Conservation (phyloP, 2,797 vertebrate genomes). For the Onychomys torridus region DNA sequence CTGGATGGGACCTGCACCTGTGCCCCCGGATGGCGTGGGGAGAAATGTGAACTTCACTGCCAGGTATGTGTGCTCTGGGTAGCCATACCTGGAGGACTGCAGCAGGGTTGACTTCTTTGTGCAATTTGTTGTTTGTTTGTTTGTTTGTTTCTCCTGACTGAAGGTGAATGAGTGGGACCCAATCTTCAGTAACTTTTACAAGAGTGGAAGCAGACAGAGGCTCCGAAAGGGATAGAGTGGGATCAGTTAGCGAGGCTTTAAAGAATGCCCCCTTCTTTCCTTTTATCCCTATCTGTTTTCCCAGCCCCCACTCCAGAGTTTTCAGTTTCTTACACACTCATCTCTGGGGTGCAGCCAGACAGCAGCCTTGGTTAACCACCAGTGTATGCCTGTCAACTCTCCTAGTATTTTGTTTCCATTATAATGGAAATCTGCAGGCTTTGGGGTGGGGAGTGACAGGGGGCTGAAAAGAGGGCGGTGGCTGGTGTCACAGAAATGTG, state of each 20-base stretch:
- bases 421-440: conserved; percentile 48
- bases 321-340: background rate
- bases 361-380: conserved; percentile 32
- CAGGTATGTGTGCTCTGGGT: conserved; percentile 88
- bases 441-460: background rate
- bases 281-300: background rate
- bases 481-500: conserved; percentile 48
- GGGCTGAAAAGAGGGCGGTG: background rate
- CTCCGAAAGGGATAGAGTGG: background rate
- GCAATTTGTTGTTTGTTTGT: background rate
- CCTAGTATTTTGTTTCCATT: conserved; percentile 58
- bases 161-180: background rate
- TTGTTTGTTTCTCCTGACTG: background rate
- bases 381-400: conserved; percentile 40
- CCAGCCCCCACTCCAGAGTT: background rate
- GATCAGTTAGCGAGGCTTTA: background rate
- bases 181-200: background rate
- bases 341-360: conserved; percentile 12
- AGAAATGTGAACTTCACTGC: conserved; percentile 93
- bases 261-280: conserved; percentile 6
- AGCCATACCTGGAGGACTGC: background rate
- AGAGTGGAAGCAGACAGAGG: background rate
- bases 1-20: conserved; percentile 95
- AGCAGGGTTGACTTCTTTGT: background rate
- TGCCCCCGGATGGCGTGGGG: conserved; percentile 94